Evolutionary conservation across 30 jellyfish, hydroid and myxozoan genomes (phyloP).

Genomic region (Hydra vulgaris): DNA sequence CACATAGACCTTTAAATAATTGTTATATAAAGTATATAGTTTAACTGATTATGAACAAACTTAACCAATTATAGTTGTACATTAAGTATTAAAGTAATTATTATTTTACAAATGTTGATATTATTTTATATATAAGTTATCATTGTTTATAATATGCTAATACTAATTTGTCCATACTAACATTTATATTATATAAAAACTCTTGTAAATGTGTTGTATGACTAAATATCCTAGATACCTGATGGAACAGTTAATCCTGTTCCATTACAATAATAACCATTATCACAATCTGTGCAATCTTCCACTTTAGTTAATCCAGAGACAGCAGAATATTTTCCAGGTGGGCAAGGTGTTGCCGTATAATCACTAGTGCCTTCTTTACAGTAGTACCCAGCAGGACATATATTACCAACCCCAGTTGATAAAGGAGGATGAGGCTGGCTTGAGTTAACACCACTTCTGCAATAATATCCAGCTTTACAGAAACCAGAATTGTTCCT

Average conservation of each 20-base stretch:
- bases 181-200: too few species aligned
- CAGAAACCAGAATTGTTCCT: constrained; percentile 76
- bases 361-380: constrained; percentile 86
- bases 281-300: constrained; percentile 72
- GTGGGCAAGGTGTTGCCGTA: constrained; percentile 62
- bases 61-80: not conserved
- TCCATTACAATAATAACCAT: constrained; percentile 60
- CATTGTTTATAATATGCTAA: too few species aligned
- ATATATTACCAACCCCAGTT: constrained; percentile 73
- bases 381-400: constrained; percentile 91
- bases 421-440: constrained; percentile 62
- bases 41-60: not conserved
- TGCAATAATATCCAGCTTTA: constrained; percentile 86
- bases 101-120: too few species aligned
- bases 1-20: constrained; percentile 65
- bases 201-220: too few species aligned
- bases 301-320: constrained; percentile 47
- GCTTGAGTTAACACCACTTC: constrained; percentile 45
- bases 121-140: too few species aligned
- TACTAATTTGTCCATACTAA: too few species aligned
- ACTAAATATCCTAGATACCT: constrained; percentile 23
- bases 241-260: constrained; percentile 74
- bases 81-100: not conserved
- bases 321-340: constrained; percentile 57
- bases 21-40: too few species aligned